Conservation (phyloP, 2,113 vertebrate genomes). For the Rhadina sibilatrix region DNA sequence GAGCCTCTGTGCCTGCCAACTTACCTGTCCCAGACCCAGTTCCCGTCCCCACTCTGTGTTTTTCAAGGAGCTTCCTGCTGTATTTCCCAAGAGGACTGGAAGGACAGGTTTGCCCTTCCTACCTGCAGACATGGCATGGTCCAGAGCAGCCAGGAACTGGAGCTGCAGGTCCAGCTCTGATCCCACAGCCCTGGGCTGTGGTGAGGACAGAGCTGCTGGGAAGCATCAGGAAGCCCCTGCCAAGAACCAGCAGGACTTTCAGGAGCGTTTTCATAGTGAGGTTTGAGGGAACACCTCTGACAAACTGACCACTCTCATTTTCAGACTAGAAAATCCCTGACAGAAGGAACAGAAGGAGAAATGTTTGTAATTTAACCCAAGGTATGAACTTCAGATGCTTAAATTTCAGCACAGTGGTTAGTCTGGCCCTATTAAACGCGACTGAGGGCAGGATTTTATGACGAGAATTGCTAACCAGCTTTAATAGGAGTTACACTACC, state of each 20-base stretch:
- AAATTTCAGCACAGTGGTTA: not conserved
- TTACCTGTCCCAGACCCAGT: fast-evolving
- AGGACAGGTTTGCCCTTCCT: not conserved
- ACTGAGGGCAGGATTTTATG: not conserved
- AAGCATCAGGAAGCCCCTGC: fast-evolving
- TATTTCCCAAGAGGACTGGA: not conserved
- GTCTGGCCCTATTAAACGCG: not conserved
- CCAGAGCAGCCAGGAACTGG: not conserved
- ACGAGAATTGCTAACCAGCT: constrained; percentile 9
- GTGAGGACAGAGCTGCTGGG: not conserved
- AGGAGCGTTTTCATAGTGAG: fast-evolving
- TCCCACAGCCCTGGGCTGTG: not conserved
- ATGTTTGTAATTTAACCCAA: not conserved
- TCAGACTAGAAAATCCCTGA: not conserved
- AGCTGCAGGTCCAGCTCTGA: not conserved
- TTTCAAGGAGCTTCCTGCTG: not conserved
- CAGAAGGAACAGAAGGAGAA: not conserved
- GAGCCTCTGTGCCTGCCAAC: not conserved
- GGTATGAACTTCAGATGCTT: not conserved
- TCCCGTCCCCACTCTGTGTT: fast-evolving
- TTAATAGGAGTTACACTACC: not conserved
- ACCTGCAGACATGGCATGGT: not conserved
- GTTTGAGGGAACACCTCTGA: not conserved
- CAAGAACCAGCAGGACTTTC: fast-evolving
- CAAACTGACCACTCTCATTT: not conserved